Evolutionary conservation across 2,797 vertebrate species (phyloP), one percentile per base, ranked within the genome.

Genomic region (Decapterus maruadsi): DNA sequence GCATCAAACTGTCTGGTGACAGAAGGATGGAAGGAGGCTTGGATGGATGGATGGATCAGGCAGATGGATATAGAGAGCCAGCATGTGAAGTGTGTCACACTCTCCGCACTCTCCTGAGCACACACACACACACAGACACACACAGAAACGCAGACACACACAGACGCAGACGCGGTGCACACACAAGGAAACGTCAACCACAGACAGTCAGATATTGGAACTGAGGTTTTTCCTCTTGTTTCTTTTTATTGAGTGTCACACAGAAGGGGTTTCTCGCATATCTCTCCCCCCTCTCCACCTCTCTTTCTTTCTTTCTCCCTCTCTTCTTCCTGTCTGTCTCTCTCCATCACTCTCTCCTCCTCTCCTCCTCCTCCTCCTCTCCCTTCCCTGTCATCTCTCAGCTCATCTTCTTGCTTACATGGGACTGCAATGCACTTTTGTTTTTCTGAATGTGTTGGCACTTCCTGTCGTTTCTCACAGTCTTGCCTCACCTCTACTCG

Each of bases 51-150:
- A 26, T 26, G 26, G 26, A 26, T 26, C 26, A 71, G 87, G 84
- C 86, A 90, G 73, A 90, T 86, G 84, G 87, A 85, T 88, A 60
- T 64, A 83, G 68, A 78, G 80, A 72, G 76, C 65, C 67, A 50
- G 80, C 77, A 81, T 84, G 87, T 80, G 66, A 90, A 67, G 82
- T 85, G 74, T 90, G 85, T 87, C 89, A 88, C 31, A 56, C 72
- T 79, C 22, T 26, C 26, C 26, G 1, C 82, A 57, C 80, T 82
- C 79, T 62, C 68, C 66, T 77, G 69, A 78, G 81, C 64, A 71
- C 85, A 82, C 16, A 13, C 83, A 78, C 67, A 66, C 26, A 26
- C 26, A 26, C 26, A 26, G 26, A 26, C 1, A 26, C 26, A 26
- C 26, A 26, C 26, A 26, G n/a, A n/a, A n/a, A n/a, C n/a, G n/a